Evolutionary conservation across 2,113 vertebrate genomes (phyloP), one percentile per base, ranked within the genome.

Genomic region (Pseudopodoces humilis): DNA sequence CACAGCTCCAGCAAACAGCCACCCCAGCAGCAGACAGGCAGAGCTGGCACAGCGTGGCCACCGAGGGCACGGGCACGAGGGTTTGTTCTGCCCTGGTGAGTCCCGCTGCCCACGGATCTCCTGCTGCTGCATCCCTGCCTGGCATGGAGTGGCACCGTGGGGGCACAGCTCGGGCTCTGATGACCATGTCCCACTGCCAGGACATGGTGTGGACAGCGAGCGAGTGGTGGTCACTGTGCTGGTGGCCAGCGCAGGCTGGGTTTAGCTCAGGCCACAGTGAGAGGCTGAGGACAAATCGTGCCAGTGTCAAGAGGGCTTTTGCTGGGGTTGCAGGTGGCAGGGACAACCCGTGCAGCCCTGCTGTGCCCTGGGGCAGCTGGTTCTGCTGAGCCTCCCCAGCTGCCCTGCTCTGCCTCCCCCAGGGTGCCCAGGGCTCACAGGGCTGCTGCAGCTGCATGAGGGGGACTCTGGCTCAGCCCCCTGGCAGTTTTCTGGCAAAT

Each of bases 121-220:
- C 49, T 0, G 3, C 59, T 69, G 69, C 60, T 11, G 23, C 3
- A 0, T 27, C 50, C n/a, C 37, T 70, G 79, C 70, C 19, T 2
- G 1, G 60, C 3, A 3, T 68, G 8, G 53, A 62, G 52, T 0
- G 3, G 21, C 58, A 83, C 52, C 1, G 0, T 0, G 35, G 18
- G 21, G 11, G 2, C 58, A 63, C 52, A 44, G 55, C 60, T 50
- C 0, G 0, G 23, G 50, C 41, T 91, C 37, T 9, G 0, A 1
- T 3, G 1, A 2, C 70, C n/a, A 0, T 1, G 0, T 58, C 56
- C 20, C 0, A 0, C 44, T 72, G 64, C 55, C 17, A 12, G 39
- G 46, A 50, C 49, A 18, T 0, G 0, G 28, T 0, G 0, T 3
- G 7, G 56, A 23, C 50, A 60, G 30, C 0, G 0, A 49, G n/a